A percentile compares a stretch with the other conserved stretches of the same genome.
phyloP scores from a whole-genome alignment of 2,797 vertebrate species.

The Megalops cyprinoides region DNA sequence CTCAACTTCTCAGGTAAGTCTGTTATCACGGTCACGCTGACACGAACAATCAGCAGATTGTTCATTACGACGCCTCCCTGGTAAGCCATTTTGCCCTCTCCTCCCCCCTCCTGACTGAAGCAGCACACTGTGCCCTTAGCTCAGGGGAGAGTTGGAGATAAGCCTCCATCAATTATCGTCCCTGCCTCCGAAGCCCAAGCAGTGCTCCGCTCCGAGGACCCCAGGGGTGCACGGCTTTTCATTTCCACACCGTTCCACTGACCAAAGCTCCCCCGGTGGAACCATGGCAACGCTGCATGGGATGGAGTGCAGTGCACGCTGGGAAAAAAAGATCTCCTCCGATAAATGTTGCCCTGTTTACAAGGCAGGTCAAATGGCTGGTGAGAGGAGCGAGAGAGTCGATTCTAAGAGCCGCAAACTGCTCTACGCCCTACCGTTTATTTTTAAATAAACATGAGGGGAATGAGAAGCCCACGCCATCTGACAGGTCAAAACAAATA shows the following conservation, averaged over 20 bases:
- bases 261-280: not conserved
- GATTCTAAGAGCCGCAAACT: not conserved
- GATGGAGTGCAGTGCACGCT: not conserved
- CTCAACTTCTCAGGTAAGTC: not conserved
- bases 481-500: not conserved
- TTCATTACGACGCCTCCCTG: not conserved
- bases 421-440: not conserved
- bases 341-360: not conserved
- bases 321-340: not conserved
- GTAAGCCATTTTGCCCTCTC: not conserved
- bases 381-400: not conserved
- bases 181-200: not conserved
- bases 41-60: not conserved
- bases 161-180: not conserved
- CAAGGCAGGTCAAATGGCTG: not conserved
- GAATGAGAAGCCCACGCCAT: not conserved
- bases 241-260: not conserved
- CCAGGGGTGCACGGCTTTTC: not conserved
- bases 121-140: not conserved
- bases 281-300: not conserved
- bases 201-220: not conserved
- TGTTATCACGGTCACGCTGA: not conserved
- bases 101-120: not conserved
- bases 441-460: not conserved
- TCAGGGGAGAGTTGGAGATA: not conserved